phyloP scores from a whole-genome alignment of 2,888 invertebrate genomes.

The Adineta ricciae region DNA sequence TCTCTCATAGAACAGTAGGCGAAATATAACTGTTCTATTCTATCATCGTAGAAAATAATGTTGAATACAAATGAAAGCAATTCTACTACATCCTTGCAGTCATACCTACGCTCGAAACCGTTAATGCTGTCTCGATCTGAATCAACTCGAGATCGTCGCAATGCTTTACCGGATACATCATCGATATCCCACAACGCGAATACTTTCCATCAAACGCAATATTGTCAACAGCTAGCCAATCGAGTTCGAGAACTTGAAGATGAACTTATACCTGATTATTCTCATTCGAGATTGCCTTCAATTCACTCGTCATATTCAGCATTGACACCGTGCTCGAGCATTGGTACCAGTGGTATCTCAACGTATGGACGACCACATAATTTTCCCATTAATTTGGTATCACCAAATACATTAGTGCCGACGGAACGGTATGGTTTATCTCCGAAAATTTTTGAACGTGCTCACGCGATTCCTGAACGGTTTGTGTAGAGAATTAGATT shows the following conservation, averaged over 20 bases:
- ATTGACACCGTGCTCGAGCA: neutral
- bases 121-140: neutral
- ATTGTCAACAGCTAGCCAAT: neutral
- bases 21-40: neutral
- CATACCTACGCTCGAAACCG: neutral
- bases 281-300: neutral
- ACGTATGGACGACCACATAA: neutral
- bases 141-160: neutral
- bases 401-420: neutral
- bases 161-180: neutral
- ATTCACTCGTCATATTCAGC: neutral
- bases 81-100: neutral
- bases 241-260: constrained; percentile 10
- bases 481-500: neutral
- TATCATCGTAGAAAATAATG: neutral
- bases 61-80: neutral
- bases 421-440: neutral
- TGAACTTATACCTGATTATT: neutral
- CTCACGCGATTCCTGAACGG: neutral
- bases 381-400: neutral
- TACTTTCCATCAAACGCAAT: neutral
- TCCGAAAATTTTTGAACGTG: neutral
- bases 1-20: neutral
- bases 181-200: neutral
- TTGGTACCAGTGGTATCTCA: neutral